Base-by-base conservation (phyloP, 2,113 vertebrate genomes). In the Oncorhynchus keta region DNA sequence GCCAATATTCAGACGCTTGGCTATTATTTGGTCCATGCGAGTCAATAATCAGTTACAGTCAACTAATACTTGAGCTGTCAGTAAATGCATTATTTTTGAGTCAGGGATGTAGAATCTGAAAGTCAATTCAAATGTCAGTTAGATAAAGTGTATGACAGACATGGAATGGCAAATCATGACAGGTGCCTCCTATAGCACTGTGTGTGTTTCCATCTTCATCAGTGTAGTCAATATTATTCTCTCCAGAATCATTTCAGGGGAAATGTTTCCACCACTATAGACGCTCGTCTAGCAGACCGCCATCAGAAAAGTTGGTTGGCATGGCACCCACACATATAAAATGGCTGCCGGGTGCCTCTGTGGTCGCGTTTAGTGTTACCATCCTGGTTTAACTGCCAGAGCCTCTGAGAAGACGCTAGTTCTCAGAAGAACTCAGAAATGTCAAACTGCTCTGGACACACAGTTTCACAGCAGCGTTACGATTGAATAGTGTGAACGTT, bases 401-500 rank as follows among this genome's bases (percentile, higher is more conserved):
- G 24, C 12, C 13, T 20, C 13, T 8, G 59, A 55, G 39, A 48
- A 35, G 55, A 59, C 20, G 70, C 35, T 49, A 76, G 74, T 68
- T 68, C 71, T 32, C 73, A 72, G 9, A 65, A 3, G 16, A 66
- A 28, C 35, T 26, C 48, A 62, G 28, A 61, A 18, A 70, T 12
- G 39, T 48, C 32, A 49, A 13, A 70, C 45, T 57, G 16, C 67
- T 74, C 71, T 75, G 71, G 61, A 35, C 12, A 73, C 76, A 81
- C 79, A 30, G 75, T 61, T 75, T 35, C 1, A 3, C 11, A 32
- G 59, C 69, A 18, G 48, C 45, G 26, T 30, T 55, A 3, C 67
- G 69, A 74, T 76, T 83, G 83, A 81, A 85, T 39, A 62, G 70
- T 57, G 66, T 35, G 74, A 83, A 76, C 14, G 68, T 81, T 80